Percentiles rank a stretch among this genome's conserved stretches.
Conservation (phyloP, 2,113 vertebrate genomes). For the Petaurus breviceps region DNA sequence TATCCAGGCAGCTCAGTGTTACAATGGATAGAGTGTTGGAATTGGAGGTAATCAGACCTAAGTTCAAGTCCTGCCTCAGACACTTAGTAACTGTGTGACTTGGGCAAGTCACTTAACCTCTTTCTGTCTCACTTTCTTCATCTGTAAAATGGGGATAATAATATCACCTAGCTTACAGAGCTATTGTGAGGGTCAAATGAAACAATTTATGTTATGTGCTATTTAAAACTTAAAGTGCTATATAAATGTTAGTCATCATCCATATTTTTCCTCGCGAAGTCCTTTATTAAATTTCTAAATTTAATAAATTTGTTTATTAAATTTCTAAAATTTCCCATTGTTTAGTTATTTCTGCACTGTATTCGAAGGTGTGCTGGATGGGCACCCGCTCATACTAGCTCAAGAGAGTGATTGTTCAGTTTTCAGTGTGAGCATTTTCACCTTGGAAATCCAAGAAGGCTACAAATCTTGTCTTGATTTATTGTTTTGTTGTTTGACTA, state of each 20-base stretch:
- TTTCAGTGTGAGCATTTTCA: background rate
- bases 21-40: background rate
- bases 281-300: background rate
- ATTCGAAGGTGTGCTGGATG: background rate
- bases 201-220: background rate
- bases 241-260: background rate
- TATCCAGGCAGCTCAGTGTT: background rate
- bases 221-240: background rate
- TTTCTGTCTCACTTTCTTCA: background rate
- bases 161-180: background rate
- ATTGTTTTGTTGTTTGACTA: background rate
- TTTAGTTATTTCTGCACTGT: background rate
- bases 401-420: background rate
- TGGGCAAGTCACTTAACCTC: background rate
- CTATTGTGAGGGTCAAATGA: background rate
- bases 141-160: background rate
- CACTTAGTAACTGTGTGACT: background rate
- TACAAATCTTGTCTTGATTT: background rate
- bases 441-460: background rate
- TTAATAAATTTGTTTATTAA: background rate
- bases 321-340: background rate
- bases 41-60: background rate
- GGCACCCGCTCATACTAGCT: background rate
- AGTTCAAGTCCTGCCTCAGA: background rate
- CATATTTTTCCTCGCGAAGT: background rate